Percentiles rank a stretch among this genome's conserved stretches.
Conservation (phyloP, 2,797 vertebrate genomes). For the Hipposideros larvatus region DNA sequence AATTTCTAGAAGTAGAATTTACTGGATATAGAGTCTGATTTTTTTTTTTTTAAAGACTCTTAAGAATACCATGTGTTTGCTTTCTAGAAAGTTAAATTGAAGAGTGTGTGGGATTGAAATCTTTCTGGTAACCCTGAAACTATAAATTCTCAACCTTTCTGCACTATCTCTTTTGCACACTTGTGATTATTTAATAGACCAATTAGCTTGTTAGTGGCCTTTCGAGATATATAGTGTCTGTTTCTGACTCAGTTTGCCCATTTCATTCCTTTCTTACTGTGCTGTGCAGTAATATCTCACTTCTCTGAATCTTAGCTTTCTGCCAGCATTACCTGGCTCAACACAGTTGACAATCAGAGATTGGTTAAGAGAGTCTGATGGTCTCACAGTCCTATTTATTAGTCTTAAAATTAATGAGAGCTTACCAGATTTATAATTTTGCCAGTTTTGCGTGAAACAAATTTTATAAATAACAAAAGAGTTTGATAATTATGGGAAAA, state of each 20-base stretch:
- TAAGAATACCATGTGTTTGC: not conserved
- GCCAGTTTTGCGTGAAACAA: not conserved
- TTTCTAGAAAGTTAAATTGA: not conserved
- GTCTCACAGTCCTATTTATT: not conserved
- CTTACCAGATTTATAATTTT: conserved; percentile 13
- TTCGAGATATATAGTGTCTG: not conserved
- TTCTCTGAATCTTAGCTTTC: conserved; percentile 27
- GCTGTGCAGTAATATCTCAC: not conserved
- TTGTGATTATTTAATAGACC: not conserved
- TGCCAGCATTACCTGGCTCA: not conserved
- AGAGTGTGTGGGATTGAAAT: not conserved
- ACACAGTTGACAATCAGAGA: not conserved
- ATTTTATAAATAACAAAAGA: conserved; percentile 1
- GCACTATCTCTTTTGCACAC: not conserved
- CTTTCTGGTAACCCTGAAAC: not conserved
- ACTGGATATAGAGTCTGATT: not conserved
- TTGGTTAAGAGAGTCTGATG: conserved; percentile 9
- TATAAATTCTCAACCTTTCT: conserved; percentile 18
- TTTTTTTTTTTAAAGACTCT: not conserved
- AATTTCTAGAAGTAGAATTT: conserved; percentile 46
- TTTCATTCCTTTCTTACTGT: conserved; percentile 6
- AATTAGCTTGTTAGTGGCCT: not conserved
- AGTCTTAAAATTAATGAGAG: conserved; percentile 6
- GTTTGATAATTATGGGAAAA: not conserved
- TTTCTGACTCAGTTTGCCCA: not conserved